Evolutionary conservation across 2,113 vertebrate genomes (phyloP), one percentile per base, ranked within the genome.

Genomic region (Pachyramphus minor): DNA sequence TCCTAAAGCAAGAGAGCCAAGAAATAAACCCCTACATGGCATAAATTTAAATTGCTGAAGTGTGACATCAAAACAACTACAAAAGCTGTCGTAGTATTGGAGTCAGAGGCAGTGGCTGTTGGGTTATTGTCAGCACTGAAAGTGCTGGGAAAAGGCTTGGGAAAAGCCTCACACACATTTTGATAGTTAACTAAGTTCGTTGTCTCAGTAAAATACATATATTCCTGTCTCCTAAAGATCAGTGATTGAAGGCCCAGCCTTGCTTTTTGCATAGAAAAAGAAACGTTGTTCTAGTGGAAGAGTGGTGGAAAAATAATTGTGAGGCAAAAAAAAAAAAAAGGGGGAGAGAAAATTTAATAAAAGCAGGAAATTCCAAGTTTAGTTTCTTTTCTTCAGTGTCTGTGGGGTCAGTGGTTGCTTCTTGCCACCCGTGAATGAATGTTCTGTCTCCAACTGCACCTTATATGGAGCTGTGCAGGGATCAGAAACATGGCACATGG

Each of bases 391-490:
- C 81, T 85, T 89, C 79, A 52, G 35, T 86, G 90, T 76, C 84
- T 93, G 89, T 76, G 90, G 83, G 73, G 80, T 90, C 69, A 75
- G 60, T 69, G 88, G 72, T 58, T 90, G 93, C 86, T 92, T 90
- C 79, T 66, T 64, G 52, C 82, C 1, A 4, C 76, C 60, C 44
- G 23, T 68, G 79, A 88, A 63, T 81, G 56, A 67, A 60, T 56
- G 66, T 71, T 16, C 50, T 63, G 64, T 90, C 90, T 94, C 85
- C 47, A 67, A 49, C 44, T 84, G 14, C 90, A 90, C 79, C 83
- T 96, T 90, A 49, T 41, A 45, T 55, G 88, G 90, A 91, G 55
- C 78, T 94, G 78, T 47, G 58, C 55, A 50, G 72, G 87, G 82
- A 93, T 59, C 87, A 86, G 85, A 37, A 80, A 23, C 72, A 52